Conservation (phyloP, 2,797 vertebrate species). For the Enteromius radiatus region DNA sequence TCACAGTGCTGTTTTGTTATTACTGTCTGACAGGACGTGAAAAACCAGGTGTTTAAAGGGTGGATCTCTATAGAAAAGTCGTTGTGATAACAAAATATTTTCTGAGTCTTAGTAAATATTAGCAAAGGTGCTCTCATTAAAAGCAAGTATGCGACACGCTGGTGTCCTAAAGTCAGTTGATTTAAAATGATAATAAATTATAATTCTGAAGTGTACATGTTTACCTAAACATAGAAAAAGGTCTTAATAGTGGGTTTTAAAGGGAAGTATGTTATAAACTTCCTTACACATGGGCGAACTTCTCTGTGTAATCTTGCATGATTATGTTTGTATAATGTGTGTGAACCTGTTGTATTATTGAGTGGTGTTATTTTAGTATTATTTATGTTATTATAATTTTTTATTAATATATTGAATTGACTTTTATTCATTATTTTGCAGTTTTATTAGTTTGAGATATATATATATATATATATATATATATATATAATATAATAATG, state of each 20-base stretch:
- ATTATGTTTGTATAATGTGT: background rate
- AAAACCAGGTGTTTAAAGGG: conserved; percentile 12
- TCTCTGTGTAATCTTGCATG: background rate
- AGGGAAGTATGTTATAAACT: background rate
- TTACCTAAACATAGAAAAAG: background rate
- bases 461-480: too few species aligned
- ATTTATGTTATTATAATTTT: background rate
- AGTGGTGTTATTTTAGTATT: background rate
- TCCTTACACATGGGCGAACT: background rate
- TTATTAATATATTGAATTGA: background rate
- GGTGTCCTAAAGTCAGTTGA: background rate
- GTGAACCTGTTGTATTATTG: background rate
- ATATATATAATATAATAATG: too few species aligned
- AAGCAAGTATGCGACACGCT: background rate
- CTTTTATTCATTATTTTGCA: background rate
- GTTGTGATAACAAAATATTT: background rate
- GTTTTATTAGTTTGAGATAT: too few species aligned
- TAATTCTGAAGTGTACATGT: background rate
- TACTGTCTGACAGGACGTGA: background rate
- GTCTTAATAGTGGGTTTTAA: background rate
- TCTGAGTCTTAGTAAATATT: background rate
- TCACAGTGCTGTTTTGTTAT: background rate
- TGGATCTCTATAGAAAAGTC: background rate
- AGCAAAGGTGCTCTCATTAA: background rate
- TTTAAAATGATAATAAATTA: background rate